A percentile compares a stretch with the other conserved stretches of the same genome.
Conservation (phyloP, 2,888 invertebrate species). For the Villa cingulata region DNA sequence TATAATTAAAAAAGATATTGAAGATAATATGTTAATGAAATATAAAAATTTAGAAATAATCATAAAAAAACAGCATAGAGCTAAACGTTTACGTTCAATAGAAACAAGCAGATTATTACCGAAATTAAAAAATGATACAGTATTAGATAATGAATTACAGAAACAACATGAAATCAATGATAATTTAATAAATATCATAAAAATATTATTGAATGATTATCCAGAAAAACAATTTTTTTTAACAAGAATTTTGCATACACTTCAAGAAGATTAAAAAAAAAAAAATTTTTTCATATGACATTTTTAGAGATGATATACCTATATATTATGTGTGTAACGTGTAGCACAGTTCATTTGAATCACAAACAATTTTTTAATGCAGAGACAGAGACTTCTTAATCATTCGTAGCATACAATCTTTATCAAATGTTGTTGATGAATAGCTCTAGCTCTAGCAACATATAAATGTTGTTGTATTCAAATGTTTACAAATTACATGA, state of each 20-base stretch:
- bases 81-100: slow-evolving; percentile 44
- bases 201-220: slow-evolving; percentile 45
- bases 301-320: too few species aligned
- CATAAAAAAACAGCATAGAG: slow-evolving; percentile 55
- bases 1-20: slow-evolving; percentile 30
- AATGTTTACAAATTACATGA: too few species aligned
- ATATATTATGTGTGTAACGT: too few species aligned
- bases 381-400: too few species aligned
- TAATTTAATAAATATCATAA: slow-evolving; percentile 43
- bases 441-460: too few species aligned
- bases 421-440: too few species aligned
- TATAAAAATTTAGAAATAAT: slow-evolving; percentile 41
- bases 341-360: too few species aligned
- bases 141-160: slow-evolving; percentile 38
- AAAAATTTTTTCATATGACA: too few species aligned
- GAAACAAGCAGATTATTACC: slow-evolving; percentile 29
- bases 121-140: slow-evolving; percentile 34
- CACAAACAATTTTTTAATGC: too few species aligned
- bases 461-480: too few species aligned
- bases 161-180: slow-evolving; percentile 45
- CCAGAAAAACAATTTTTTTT: slow-evolving; percentile 41
- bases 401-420: too few species aligned
- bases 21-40: slow-evolving; percentile 30
- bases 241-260: slow-evolving; percentile 38
- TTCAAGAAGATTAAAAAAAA: slow-evolving; percentile 25